Evolutionary conservation across 1,140 invertebrate genomes (phyloP).

Genomic region (Drosophila bipectinata): DNA sequence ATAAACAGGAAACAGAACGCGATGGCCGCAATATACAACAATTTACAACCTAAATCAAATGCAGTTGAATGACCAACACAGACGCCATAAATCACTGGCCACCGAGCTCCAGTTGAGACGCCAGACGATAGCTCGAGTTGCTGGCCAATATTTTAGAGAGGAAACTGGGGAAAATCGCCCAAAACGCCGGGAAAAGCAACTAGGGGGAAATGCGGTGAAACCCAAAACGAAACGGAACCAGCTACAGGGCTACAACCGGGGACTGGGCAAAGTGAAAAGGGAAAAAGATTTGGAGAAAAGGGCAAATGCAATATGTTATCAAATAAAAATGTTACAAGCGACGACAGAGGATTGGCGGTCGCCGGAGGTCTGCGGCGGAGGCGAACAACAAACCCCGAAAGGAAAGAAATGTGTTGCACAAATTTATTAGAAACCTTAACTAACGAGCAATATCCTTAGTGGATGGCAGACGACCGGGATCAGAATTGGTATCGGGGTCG

Average conservation of each 20-base stretch:
- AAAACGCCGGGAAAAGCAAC: conserved; percentile 16
- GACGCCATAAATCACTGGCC: conserved; percentile 75
- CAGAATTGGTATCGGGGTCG: neutral
- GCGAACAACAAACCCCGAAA: conserved; percentile 13
- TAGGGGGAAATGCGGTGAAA: conserved; percentile 16
- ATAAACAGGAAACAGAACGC: conserved; percentile 64
- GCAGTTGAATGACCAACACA: conserved; percentile 80
- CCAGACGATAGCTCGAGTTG: conserved; percentile 41
- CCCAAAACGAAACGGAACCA: conserved; percentile 31
- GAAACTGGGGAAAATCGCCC: conserved; percentile 22
- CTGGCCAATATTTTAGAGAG: conserved; percentile 71
- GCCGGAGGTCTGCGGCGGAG: conserved; percentile 5
- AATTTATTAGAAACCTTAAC: conserved; percentile 82
- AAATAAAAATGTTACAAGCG: conserved; percentile 81
- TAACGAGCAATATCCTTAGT: conserved; percentile 78
- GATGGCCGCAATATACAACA: conserved; percentile 73
- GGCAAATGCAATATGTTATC: conserved; percentile 81
- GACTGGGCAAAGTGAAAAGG: neutral
- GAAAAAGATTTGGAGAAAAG: conserved; percentile 49
- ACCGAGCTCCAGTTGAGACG: conserved; percentile 71
- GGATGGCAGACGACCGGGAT: conserved; percentile 6
- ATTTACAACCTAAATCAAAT: conserved; percentile 82
- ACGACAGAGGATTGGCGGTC: conserved; percentile 57
- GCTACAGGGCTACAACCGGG: neutral
- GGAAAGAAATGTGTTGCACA: conserved; percentile 77